These are phyloP conservation scores for Acomys russatus DNA, from an alignment of 2,797 vertebrate genomes.

Conservation along the genomic window DNA sequence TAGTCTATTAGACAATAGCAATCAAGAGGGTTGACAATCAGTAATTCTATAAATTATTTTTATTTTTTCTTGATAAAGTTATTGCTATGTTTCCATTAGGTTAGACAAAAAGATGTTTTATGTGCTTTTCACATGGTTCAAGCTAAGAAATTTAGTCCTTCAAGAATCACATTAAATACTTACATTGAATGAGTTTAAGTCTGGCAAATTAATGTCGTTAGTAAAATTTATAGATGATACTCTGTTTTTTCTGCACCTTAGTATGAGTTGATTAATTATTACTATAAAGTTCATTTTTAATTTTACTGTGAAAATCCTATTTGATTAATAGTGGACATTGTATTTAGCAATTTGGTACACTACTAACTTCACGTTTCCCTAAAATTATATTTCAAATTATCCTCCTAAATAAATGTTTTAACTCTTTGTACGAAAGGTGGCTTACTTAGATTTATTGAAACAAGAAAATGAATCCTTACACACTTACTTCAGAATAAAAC, in stretches of 20 bases:
- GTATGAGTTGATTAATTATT: constrained; percentile 48
- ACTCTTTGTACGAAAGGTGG: not conserved
- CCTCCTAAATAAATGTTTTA: constrained; percentile 9
- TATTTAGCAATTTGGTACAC: constrained; percentile 36
- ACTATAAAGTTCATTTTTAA: constrained; percentile 54
- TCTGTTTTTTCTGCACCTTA: not conserved
- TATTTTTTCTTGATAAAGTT: constrained; percentile 17
- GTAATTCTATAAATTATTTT: not conserved
- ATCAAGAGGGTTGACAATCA: not conserved
- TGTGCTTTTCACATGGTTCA: not conserved
- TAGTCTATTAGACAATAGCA: not conserved
- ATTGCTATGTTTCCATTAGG: not conserved
- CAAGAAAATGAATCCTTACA: not conserved
- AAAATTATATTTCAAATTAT: constrained; percentile 53
- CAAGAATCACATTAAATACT: constrained; percentile 17
- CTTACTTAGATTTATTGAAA: constrained; percentile 27
- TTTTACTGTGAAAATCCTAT: constrained; percentile 44
- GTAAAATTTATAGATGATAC: constrained; percentile 40
- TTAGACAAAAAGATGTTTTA: not conserved
- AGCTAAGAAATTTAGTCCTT: not conserved
- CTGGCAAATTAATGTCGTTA: not conserved
- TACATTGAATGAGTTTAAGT: not conserved
- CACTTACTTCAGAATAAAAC: not conserved
- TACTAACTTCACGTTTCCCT: constrained; percentile 1
- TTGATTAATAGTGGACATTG: constrained; percentile 41